Conservation (phyloP, 2,888 invertebrate genomes). For the Camptogramma bilineatum region DNA sequence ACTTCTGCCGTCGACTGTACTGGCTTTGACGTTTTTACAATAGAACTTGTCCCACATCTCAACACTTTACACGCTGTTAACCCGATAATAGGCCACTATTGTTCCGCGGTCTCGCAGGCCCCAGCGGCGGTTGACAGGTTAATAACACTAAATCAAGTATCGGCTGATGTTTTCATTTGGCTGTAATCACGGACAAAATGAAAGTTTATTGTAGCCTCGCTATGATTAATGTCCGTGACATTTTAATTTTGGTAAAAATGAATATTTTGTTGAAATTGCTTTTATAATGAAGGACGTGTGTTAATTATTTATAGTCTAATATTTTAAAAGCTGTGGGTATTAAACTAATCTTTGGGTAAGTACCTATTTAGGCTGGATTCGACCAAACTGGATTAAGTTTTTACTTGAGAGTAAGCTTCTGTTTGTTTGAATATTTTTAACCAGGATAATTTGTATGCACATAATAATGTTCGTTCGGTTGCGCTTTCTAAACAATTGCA, state of each 20-base stretch:
- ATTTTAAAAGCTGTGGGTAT: neutral
- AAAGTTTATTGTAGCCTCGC: conserved; percentile 57
- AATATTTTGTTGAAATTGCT: conserved; percentile 15
- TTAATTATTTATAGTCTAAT: neutral
- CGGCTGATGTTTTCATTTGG: conserved; percentile 60
- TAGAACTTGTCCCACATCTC: conserved; percentile 18
- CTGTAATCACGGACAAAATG: conserved; percentile 64
- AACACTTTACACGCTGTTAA: conserved; percentile 45
- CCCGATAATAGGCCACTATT: conserved; percentile 65
- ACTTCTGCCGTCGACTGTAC: neutral
- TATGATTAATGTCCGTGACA: conserved; percentile 42
- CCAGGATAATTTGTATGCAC: too few relatives aligned
- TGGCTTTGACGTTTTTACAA: conserved; percentile 1
- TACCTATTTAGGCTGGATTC: too few relatives aligned
- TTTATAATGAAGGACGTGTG: conserved; percentile 5
- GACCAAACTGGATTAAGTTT: too few relatives aligned
- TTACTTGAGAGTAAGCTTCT: too few relatives aligned
- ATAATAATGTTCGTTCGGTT: too few relatives aligned
- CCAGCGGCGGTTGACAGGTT: conserved; percentile 70
- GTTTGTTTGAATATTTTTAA: too few relatives aligned
- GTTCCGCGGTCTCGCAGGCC: conserved; percentile 50
- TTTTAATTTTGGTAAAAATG: conserved; percentile 36
- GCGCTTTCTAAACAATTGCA: too few relatives aligned
- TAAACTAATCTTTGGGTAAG: neutral
- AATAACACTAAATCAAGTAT: conserved; percentile 80